Percentiles rank a stretch among this genome's conserved stretches.
Conservation (phyloP, 2,113 vertebrate genomes). For the Megalops atlanticus region DNA sequence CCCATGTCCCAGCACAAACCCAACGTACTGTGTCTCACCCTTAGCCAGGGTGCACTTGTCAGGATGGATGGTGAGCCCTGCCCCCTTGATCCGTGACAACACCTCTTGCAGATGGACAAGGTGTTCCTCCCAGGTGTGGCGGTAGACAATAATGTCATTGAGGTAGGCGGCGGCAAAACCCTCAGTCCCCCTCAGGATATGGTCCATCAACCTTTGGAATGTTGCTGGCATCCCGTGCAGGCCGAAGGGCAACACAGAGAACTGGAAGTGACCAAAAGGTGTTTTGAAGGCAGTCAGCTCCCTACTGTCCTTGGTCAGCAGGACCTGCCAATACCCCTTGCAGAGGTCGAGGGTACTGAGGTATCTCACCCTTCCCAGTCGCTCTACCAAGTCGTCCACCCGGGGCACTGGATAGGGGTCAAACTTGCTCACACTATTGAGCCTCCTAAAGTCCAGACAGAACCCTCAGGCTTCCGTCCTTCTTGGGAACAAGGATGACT, state of each 20-base stretch:
- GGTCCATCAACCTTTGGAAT: not conserved
- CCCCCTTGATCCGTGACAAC: not conserved
- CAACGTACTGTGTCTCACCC: not conserved
- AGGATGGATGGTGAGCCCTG: conserved; percentile 17
- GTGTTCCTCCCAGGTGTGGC: not conserved
- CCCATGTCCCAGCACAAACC: conserved; percentile 15
- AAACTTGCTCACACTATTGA: conserved; percentile 15
- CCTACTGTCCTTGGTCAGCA: too few species aligned
- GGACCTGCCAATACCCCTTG: not conserved
- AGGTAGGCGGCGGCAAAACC: conserved; percentile 8
- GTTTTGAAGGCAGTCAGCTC: conserved; percentile 16
- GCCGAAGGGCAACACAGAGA: not conserved
- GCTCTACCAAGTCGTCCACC: conserved; percentile 19
- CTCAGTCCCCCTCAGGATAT: not conserved
- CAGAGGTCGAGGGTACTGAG: not conserved
- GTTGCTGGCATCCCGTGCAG: not conserved
- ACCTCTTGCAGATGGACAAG: not conserved
- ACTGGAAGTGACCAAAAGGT: conserved; percentile 8
- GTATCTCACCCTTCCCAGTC: not conserved
- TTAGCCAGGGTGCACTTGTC: conserved; percentile 17
- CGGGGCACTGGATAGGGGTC: not conserved
- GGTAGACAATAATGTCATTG: not conserved
- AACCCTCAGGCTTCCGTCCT: conserved; percentile 16
- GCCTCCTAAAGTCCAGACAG: conserved; percentile 20
- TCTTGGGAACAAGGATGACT: conserved; percentile 6